Base-by-base conservation (phyloP, 2,797 vertebrate species). In the Danio aesculapii region DNA sequence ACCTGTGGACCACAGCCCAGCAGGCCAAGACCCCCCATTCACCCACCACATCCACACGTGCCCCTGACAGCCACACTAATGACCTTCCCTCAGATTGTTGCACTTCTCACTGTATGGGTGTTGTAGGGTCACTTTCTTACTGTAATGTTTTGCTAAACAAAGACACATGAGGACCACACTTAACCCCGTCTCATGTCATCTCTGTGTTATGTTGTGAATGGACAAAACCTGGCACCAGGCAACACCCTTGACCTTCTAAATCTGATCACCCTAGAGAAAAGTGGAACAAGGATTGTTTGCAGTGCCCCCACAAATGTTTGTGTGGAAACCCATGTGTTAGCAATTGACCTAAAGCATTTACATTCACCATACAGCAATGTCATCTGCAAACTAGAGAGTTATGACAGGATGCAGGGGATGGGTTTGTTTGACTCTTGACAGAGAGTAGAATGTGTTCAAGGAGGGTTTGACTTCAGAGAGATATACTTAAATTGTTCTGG, bases 281-380 rank as follows among this genome's bases (percentile, higher is more conserved):
- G 84, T 75, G 72, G 49, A 75, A 72, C 73, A 81, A 72, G 79
- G 57, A 57, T 63, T 84, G 81, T 85, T 88, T 90, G 86, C 79
- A 85, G 84, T 86, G 78, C 84, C 66, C 59, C 52, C 49, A 39
- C 55, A 81, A 62, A 74, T 47, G 78, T 86, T 86, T 64, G 82
- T 71, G 79, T 79, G 88, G 86, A 90, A 88, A 85, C 87, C 75
- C 85, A 84, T 90, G 90, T 95, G 94, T 86, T 79, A 89, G 83
- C 85, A 86, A 91, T 94, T 93, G 93, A 89, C 87, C 89, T 79
- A 57, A 83, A 81, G 84, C 73, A 79, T 53, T 53, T 80, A 82
- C 67, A 57, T 78, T 73, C 66, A 75, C 68, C 72, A 55, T 81
- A 83, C 72, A 81, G 71, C 62, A 82, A 75, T 82, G 69, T 77